Evolutionary conservation across 2,888 invertebrate genomes (phyloP), one percentile per base, ranked within the genome.

Genomic region (Imbricaverruca yamaguchii): DNA sequence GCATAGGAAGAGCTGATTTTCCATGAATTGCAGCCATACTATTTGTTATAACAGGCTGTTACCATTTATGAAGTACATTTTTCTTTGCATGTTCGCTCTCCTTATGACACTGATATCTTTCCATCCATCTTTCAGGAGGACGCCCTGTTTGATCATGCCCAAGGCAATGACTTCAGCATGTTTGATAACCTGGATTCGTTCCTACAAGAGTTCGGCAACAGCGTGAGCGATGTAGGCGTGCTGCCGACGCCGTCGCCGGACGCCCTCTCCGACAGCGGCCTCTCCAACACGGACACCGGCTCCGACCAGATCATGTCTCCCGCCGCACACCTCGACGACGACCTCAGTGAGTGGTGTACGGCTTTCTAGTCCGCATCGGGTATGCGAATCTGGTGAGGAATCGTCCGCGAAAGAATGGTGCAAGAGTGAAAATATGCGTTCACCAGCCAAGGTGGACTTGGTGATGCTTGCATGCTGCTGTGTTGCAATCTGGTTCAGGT

Each of bases 81-180:
- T 39, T 39, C 1, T 39, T 39, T 1, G 4, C 39, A 39, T 39
- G 39, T 39, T 39, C 39, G 4, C 39, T 39, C 39, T 39, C 39
- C 39, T 39, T 39, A 4, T 39, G 39, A 39, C 39, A 39, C 39
- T 39, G 39, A 39, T 39, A 39, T 39, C 39, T 4, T 39, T 39
- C 39, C 39, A 39, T 39, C 39, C 39, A 6, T 67, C 9, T 67
- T 67, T 25, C 67, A 67, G 67, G 67, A 74, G 74, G 74, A 74
- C 21, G 21, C 53, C 21, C 74, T 74, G 53, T 74, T 74, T 74
- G 74, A 74, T 21, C 74, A 74, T 74, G 74, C 74, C 21, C 74
- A 74, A 21, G 74, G 74, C 53, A 74, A 55, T 74, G 74, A 74
- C 74, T 74, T 74, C 74, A 74, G 74, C 55, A 74, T 74, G 74